A percentile compares a stretch with the other conserved stretches of the same genome.
Conservation (phyloP, 2,888 invertebrate genomes). For the Hypsopygia costalis region DNA sequence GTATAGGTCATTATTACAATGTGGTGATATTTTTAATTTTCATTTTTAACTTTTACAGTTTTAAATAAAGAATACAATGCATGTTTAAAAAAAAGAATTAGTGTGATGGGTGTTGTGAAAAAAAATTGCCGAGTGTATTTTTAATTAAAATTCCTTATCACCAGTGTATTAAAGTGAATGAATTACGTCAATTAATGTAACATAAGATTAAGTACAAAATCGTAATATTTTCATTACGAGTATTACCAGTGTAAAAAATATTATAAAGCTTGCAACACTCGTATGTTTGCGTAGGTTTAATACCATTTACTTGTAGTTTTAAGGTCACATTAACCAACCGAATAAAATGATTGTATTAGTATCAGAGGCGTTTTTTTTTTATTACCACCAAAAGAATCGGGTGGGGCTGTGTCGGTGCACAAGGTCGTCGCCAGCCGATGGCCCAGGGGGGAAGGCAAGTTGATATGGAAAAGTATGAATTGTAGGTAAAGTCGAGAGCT, state of each 20-base stretch:
- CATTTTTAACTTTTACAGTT: not conserved
- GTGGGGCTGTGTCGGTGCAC: too few species aligned
- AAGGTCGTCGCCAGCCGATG: too few species aligned
- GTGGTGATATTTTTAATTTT: not conserved
- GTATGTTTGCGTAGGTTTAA: constrained; percentile 35
- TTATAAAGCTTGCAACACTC: constrained; percentile 36
- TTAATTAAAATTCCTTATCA: not conserved
- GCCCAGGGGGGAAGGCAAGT: too few species aligned
- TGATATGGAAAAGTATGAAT: too few species aligned
- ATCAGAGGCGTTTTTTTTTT: constrained; percentile 8
- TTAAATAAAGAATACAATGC: not conserved
- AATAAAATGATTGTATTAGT: constrained; percentile 22
- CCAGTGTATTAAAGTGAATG: not conserved
- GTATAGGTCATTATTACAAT: not conserved
- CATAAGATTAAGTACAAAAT: constrained; percentile 57
- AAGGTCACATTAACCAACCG: constrained; percentile 55
- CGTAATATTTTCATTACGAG: constrained; percentile 40
- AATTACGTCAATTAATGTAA: constrained; percentile 11
- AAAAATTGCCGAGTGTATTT: not conserved
- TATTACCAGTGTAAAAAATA: constrained; percentile 57
- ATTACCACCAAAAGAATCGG: too few species aligned
- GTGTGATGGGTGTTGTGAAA: not conserved
- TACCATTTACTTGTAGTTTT: constrained; percentile 64
- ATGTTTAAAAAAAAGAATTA: not conserved
- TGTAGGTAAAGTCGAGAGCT: too few species aligned